These are phyloP conservation scores for Miichthys miiuy DNA, from an alignment of 2,797 vertebrate species.

Conservation along the genomic window DNA sequence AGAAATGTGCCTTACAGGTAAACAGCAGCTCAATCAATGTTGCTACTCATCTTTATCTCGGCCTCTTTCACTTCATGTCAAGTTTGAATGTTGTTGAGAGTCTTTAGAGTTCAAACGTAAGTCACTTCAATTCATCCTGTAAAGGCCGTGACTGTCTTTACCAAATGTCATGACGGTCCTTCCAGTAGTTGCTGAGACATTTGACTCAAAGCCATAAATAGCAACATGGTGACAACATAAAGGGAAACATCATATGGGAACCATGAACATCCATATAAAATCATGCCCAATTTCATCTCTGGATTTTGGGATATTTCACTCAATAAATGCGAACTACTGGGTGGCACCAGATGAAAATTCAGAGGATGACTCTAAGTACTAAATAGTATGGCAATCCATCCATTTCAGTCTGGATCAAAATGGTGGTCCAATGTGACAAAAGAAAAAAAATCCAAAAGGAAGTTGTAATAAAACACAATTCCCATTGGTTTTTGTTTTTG, in stretches of 20 bases:
- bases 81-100: not conserved
- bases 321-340: too few species aligned
- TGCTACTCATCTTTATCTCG: not conserved
- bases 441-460: not conserved
- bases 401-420: too few species aligned
- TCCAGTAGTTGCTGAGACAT: not conserved
- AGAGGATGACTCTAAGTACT: too few species aligned
- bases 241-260: not conserved
- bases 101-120: not conserved
- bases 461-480: not conserved
- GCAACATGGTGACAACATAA: not conserved
- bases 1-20: constrained; percentile 1
- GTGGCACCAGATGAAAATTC: too few species aligned
- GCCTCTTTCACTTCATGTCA: not conserved
- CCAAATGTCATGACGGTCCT: not conserved
- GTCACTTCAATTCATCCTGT: not conserved
- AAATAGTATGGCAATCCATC: too few species aligned
- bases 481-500: not conserved
- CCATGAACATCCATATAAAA: not conserved
- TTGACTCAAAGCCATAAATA: not conserved
- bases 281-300: too few species aligned
- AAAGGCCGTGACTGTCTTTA: not conserved
- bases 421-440: too few species aligned
- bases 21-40: not conserved
- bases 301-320: too few species aligned